These are phyloP conservation scores for Hyposoter didymator DNA, from an alignment of 2,888 invertebrate species.

Conservation along the genomic window DNA sequence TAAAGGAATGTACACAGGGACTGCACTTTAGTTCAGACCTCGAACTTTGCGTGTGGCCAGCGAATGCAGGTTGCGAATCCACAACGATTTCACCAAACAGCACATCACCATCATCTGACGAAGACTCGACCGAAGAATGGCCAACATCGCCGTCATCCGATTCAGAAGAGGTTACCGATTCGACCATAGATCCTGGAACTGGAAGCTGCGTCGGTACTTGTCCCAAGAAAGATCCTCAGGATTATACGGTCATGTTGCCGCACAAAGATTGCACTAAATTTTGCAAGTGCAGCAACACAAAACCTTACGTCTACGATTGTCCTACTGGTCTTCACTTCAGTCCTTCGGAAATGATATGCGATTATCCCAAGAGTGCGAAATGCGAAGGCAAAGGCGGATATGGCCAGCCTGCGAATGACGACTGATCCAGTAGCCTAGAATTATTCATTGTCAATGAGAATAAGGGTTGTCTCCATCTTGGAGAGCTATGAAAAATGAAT, in stretches of 20 bases:
- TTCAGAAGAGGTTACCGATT: too few species aligned
- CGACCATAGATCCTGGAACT: background rate
- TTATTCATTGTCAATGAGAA: background rate
- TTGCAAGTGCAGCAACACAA: constrained; percentile 71
- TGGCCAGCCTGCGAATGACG: constrained; percentile 2
- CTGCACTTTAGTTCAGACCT: constrained; percentile 66
- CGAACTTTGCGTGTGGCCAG: constrained; percentile 65
- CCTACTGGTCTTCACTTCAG: constrained; percentile 69
- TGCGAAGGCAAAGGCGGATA: constrained; percentile 54
- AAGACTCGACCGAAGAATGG: background rate
- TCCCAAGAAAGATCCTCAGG: constrained; percentile 46
- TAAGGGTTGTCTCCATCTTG: background rate
- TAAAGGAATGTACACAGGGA: constrained; percentile 65
- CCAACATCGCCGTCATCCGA: background rate
- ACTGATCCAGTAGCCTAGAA: background rate
- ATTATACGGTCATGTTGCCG: constrained; percentile 62
- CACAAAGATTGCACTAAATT: constrained; percentile 74
- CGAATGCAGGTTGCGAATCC: constrained; percentile 54
- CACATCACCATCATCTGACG: constrained; percentile 14
- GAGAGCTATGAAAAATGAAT: too few species aligned
- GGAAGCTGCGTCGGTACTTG: constrained; percentile 71
- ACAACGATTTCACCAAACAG: constrained; percentile 3
- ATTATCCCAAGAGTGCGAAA: constrained; percentile 59
- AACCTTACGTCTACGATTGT: constrained; percentile 66
- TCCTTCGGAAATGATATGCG: constrained; percentile 62